Percentiles rank a stretch among this genome's conserved stretches.
Evolutionary conservation across 35 echinoderm and acorn worm genomes (phyloP).

Genomic region (Hemicentrotus pulcherrimus): DNA sequence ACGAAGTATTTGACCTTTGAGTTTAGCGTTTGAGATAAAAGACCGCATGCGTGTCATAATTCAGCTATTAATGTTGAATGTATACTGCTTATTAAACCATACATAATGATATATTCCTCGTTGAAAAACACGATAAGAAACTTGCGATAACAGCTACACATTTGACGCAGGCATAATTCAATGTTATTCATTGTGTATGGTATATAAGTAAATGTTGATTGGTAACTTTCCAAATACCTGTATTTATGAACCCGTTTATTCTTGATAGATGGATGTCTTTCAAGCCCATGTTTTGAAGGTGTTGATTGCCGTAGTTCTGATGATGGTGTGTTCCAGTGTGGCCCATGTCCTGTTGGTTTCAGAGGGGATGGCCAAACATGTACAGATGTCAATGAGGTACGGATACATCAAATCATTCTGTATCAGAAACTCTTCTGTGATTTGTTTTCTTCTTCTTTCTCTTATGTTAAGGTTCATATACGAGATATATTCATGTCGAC

Average conservation of each 20-base stretch:
- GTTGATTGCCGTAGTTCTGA: constrained; percentile 77
- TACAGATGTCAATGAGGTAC: constrained; percentile 92
- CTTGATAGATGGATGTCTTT: constrained; percentile 90
- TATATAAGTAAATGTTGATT: background rate
- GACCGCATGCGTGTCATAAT: too few relatives aligned
- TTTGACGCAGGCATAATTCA: background rate
- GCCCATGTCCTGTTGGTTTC: constrained; percentile 81
- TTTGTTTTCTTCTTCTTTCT: too few relatives aligned
- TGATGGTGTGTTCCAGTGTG: constrained; percentile 85
- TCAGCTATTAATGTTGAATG: too few relatives aligned
- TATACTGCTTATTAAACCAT: too few relatives aligned
- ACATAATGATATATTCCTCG: too few relatives aligned
- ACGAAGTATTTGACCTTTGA: too few relatives aligned
- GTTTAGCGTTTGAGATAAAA: too few relatives aligned
- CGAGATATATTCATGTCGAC: too few relatives aligned
- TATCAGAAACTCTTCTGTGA: background rate
- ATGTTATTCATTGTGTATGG: background rate
- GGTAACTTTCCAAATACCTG: background rate
- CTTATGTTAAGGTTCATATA: too few relatives aligned
- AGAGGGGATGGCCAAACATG: constrained; percentile 80
- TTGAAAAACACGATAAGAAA: too few relatives aligned
- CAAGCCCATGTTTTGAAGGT: constrained; percentile 94
- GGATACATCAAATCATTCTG: background rate
- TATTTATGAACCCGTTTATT: background rate
- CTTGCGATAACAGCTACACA: background rate